phyloP scores from a whole-genome alignment of 2,113 vertebrate species.

The Microcebus tavaratra region DNA sequence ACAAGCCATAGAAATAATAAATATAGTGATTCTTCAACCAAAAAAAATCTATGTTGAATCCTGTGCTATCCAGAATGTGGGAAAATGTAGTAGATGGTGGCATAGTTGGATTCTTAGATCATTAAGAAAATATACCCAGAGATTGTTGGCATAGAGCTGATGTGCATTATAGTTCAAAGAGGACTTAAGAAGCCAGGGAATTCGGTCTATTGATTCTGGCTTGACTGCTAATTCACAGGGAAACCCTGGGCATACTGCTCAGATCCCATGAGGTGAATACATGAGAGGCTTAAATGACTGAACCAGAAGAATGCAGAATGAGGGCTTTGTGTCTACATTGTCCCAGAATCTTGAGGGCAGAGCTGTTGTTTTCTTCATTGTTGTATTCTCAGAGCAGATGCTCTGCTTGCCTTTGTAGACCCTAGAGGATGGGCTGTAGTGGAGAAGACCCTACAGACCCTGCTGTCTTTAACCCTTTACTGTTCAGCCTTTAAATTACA shows the following conservation, averaged over 20 bases:
- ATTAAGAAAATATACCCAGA: neutral
- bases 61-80: neutral
- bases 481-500: neutral
- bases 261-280: neutral
- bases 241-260: neutral
- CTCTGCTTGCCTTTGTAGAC: neutral
- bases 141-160: neutral
- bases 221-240: neutral
- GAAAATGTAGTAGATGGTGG: neutral
- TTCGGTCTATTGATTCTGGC: neutral
- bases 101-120: neutral
- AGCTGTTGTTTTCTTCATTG: neutral
- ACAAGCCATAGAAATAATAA: conserved; percentile 85
- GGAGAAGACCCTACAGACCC: neutral
- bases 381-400: neutral
- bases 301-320: neutral
- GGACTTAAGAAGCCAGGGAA: neutral
- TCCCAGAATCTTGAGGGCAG: neutral
- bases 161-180: neutral
- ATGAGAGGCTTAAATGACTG: neutral
- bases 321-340: neutral
- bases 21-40: conserved; percentile 84
- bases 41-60: neutral
- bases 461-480: neutral
- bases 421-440: neutral